Evolutionary conservation across 2,888 invertebrate genomes (phyloP).

Genomic region (Altica lythri): DNA sequence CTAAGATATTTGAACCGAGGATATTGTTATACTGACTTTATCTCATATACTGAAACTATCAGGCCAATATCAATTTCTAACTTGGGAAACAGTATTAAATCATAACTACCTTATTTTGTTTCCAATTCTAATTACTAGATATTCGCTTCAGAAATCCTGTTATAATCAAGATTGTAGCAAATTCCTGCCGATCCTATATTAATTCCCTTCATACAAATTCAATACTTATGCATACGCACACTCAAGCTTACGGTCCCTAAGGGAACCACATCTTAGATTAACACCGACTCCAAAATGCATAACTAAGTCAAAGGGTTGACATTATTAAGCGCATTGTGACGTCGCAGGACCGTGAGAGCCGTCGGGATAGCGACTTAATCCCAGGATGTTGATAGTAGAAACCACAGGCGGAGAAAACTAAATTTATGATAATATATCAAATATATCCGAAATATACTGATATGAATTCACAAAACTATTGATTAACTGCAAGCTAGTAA

Average conservation of each 20-base stretch:
- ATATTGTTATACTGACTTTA: no score
- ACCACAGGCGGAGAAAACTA: no score
- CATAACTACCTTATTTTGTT: no score
- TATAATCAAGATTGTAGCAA: not conserved
- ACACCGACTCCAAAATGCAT: slow-evolving; percentile 47
- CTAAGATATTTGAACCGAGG: no score
- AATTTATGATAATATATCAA: no score
- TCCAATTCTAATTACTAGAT: no score
- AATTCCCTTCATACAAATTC: slow-evolving; percentile 33
- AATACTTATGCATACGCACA: slow-evolving; percentile 43
- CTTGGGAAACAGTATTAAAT: no score
- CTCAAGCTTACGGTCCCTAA: slow-evolving; percentile 2
- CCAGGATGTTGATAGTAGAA: slow-evolving; percentile 46
- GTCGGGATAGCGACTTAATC: slow-evolving; percentile 43
- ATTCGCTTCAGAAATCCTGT: not conserved
- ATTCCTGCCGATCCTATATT: slow-evolving; percentile 4
- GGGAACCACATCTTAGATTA: slow-evolving; percentile 47
- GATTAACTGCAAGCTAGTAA: no score
- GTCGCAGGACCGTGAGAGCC: slow-evolving; percentile 20
- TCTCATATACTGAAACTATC: no score
- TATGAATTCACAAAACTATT: no score
- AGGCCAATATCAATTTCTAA: no score
- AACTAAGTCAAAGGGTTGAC: slow-evolving; percentile 43
- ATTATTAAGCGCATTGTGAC: slow-evolving; percentile 46
- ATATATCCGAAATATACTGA: no score